phyloP scores from a whole-genome alignment of 2,888 invertebrate species.

The Ceraclea dissimilis region DNA sequence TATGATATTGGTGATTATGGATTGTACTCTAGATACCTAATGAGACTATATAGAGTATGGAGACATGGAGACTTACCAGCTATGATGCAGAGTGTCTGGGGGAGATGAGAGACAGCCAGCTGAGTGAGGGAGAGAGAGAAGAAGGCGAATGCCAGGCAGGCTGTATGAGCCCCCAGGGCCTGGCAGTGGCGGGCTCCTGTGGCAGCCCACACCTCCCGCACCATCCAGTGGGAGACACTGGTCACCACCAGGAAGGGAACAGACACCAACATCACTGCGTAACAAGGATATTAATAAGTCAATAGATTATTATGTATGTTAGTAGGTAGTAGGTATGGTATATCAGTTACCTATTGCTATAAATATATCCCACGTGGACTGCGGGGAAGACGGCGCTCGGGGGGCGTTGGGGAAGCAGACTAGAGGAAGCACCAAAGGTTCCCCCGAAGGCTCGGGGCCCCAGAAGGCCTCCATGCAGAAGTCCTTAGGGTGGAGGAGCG shows the following conservation, averaged over 20 bases:
- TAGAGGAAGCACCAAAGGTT: constrained; percentile 45
- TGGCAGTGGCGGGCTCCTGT: constrained; percentile 38
- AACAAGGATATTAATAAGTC: neutral
- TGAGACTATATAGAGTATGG: too few species aligned
- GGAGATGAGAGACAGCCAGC: constrained; percentile 44
- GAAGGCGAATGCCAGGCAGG: constrained; percentile 49
- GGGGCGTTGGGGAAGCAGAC: constrained; percentile 44
- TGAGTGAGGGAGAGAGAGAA: constrained; percentile 48
- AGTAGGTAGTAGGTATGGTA: too few species aligned
- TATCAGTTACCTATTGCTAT: constrained; percentile 38
- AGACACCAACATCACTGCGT: constrained; percentile 45
- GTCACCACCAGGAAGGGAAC: constrained; percentile 48
- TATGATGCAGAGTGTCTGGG: constrained; percentile 40
- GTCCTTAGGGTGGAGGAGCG: constrained; percentile 44
- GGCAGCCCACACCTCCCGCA: constrained; percentile 47
- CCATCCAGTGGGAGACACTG: constrained; percentile 42
- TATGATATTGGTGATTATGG: too few species aligned
- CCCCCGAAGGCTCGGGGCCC: constrained; percentile 33
- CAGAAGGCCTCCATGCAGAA: constrained; percentile 56
- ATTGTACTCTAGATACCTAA: too few species aligned
- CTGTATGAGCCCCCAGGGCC: constrained; percentile 49
- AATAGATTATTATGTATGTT: too few species aligned
- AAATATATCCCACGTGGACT: constrained; percentile 35
- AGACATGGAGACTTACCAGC: constrained; percentile 32
- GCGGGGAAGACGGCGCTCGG: constrained; percentile 35